Base-by-base conservation (phyloP, 2,888 invertebrate genomes). In the Syritta pipiens region DNA sequence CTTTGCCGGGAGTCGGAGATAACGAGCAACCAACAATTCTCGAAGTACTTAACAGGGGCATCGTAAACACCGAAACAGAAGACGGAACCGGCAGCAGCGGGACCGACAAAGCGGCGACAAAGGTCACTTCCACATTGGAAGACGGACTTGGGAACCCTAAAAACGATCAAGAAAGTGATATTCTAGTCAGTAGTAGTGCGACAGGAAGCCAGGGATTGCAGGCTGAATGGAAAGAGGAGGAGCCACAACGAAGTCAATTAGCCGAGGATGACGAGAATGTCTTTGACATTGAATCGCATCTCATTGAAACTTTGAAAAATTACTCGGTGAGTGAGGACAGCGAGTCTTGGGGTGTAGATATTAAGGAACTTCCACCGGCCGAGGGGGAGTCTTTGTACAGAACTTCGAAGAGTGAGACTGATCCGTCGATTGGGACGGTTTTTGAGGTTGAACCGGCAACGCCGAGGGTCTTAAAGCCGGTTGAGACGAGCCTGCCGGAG, bases 1-100 rank as follows among this genome's bases (percentile, higher is more conserved):
- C 89, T 84, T 86, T 89, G 84, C 89, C 89, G 83, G 88, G 88
- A 83, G 87, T 88, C 84, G 86, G 86, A 85, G 85, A 84, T 82
- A 84, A 84, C 86, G 87, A 75, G 82, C 88, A 88, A 83, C 86
- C 86, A 82, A 85, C 88, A 40, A 88, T 88, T 84, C 83, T 88
- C 81, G 84, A 85, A 82, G 85, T 87, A 83, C 86, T 88, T 84
- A 88, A 87, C 83, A 84, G 85, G 65, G 77, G 75, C 59, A 83
- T 82, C 37, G 67, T 51, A 19, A 77, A 63, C 53, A 69, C n/a
- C n/a, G n/a, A n/a, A n/a, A n/a, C 67, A 71, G 74, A 81, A 28
- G 81, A 53, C 65, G 81, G 57, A 74, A 71, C 48, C n/a, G 68
- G 46, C 3, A 26, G 74, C 30, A 81, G 59, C 30, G 60, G 75